A percentile compares a stretch with the other conserved stretches of the same genome.
Conservation (phyloP, 1,140 invertebrate species). For the Lerema accius region DNA sequence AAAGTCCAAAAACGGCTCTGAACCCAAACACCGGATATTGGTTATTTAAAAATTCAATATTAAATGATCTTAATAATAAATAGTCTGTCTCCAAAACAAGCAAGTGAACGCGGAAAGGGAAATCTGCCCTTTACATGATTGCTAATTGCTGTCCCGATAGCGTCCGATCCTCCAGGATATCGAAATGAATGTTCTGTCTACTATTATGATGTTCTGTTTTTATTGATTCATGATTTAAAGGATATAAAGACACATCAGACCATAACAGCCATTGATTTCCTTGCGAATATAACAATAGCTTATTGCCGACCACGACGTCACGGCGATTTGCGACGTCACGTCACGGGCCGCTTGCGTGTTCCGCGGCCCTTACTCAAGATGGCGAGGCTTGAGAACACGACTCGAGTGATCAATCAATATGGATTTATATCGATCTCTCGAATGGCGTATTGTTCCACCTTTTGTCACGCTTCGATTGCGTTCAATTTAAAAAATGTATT, state of each 20-base stretch:
- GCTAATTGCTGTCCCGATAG: no score
- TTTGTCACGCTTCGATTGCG: constrained; percentile 1
- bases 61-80: no score
- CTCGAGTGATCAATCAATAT: constrained; percentile 1
- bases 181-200: no score
- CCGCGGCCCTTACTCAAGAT: constrained; percentile 8
- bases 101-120: no score
- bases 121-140: no score
- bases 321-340: neutral
- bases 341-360: neutral
- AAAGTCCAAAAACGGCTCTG: no score
- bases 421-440: constrained; percentile 13
- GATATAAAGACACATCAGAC: neutral
- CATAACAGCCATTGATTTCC: neutral
- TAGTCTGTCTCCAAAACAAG: no score
- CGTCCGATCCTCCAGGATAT: no score
- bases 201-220: no score
- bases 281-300: neutral
- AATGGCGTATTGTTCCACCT: constrained; percentile 7
- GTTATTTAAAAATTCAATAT: no score
- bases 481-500: constrained; percentile 7
- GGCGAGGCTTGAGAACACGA: neutral
- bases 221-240: no score
- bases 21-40: no score
- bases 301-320: neutral